phyloP scores from a whole-genome alignment of 2,113 vertebrate species.

The Calyptomena viridis region DNA sequence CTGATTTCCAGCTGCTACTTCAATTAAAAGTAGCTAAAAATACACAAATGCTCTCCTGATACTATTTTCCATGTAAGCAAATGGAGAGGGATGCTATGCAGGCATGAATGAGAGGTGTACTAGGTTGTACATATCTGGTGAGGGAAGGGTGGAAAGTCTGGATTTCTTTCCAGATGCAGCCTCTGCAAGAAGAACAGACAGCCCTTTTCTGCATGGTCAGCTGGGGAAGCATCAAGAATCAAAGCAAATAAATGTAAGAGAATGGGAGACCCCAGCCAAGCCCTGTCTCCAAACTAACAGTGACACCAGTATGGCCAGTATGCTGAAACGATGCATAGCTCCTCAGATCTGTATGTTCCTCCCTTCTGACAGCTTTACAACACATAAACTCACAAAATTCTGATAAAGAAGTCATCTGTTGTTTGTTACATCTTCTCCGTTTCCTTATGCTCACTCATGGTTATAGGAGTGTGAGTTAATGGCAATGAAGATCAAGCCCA shows the following conservation, averaged over 20 bases:
- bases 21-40: slow-evolving; percentile 47
- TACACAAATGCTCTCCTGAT: background rate
- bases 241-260: background rate
- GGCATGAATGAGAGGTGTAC: background rate
- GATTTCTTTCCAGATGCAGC: background rate
- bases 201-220: background rate
- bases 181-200: background rate
- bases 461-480: background rate
- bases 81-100: background rate
- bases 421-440: background rate
- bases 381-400: background rate
- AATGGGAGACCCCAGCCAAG: background rate
- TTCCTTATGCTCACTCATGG: background rate
- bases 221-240: background rate
- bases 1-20: slow-evolving; percentile 22
- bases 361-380: background rate
- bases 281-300: background rate
- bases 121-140: background rate
- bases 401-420: background rate
- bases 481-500: background rate
- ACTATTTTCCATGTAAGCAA: background rate
- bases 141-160: background rate
- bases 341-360: background rate
- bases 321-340: background rate
- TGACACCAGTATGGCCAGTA: background rate